Base-by-base conservation (phyloP, 2,797 vertebrate species). In the Ptychadena robeensis region DNA sequence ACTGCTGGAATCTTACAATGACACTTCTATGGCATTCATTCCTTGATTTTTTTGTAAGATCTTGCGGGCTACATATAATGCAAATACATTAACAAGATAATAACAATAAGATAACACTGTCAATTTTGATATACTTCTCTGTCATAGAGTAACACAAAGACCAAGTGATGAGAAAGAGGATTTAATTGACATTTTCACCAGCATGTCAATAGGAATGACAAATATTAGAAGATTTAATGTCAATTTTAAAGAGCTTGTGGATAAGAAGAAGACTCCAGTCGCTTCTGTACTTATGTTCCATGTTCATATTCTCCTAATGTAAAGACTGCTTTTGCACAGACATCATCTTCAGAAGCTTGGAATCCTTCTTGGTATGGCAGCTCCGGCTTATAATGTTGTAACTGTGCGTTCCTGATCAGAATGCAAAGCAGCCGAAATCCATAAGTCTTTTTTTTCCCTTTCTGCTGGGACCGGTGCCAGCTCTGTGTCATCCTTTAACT, bases 391-490 rank as follows among this genome's bases (percentile, higher is more conserved):
- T 77, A 76, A 70, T 80, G 82, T 74, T 80, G 82, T 73, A 68
- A 64, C 82, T 75, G 71, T 80, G 82, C 38, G 63, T 70, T 70
- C 78, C 48, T 85, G 82, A 70, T 80, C 53, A 30, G 82, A 80
- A 85, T 85, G 78, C 82, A 85, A 80, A 85, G 76, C 63, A 80
- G 78, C 15, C 44, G 8, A 38, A 53, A 80, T 80, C 72, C 77
- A 75, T 69, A 73, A 48, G 53, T 66, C 68, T 83, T 85, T 84
- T 78, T 83, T 74, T 74, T 15, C 32, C 35, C 35, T 65, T 31
- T 30, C 69, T 85, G 44, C 71, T 75, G 82, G 82, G 82, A 80
- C 32, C 35, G 3, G 27, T 31, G 71, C 82, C 82, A 85, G 66
- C 38, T 80, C 77, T 75, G 31, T 80, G 77, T 80, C 82, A 80